Conservation (phyloP, 2,888 invertebrate genomes). For the Julus scanicus region DNA sequence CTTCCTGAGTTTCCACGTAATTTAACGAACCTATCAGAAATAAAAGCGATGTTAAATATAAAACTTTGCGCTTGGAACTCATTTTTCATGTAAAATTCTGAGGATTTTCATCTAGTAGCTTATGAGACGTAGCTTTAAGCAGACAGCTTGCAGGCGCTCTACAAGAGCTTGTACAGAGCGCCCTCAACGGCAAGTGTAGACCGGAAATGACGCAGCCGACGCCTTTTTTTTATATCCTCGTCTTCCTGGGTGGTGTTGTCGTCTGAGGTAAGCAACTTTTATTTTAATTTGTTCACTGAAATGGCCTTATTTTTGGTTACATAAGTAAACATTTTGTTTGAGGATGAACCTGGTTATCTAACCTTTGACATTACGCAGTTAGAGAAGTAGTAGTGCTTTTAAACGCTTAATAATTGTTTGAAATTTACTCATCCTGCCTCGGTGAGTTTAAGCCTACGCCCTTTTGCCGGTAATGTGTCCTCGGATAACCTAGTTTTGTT, state of each 20-base stretch:
- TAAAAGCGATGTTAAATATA: neutral
- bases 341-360: neutral
- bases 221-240: slow-evolving; percentile 33
- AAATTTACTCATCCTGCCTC: neutral
- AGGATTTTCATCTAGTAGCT: neutral
- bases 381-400: neutral
- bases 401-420: neutral
- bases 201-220: slow-evolving; percentile 26
- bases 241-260: slow-evolving; percentile 33
- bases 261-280: slow-evolving; percentile 26
- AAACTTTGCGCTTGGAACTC: slow-evolving; percentile 13
- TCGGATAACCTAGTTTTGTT: neutral
- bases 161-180: neutral
- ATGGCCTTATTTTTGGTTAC: neutral
- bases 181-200: neutral
- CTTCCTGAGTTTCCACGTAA: slow-evolving; percentile 56
- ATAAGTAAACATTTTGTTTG: neutral
- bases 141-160: neutral
- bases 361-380: neutral
- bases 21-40: slow-evolving; percentile 19
- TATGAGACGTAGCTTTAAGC: neutral
- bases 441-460: slow-evolving; percentile 49
- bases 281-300: slow-evolving; percentile 14
- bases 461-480: slow-evolving; percentile 38
- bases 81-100: neutral